Base-by-base conservation (phyloP, 2,113 vertebrate genomes). In the Ornithorhynchus anatinus region DNA sequence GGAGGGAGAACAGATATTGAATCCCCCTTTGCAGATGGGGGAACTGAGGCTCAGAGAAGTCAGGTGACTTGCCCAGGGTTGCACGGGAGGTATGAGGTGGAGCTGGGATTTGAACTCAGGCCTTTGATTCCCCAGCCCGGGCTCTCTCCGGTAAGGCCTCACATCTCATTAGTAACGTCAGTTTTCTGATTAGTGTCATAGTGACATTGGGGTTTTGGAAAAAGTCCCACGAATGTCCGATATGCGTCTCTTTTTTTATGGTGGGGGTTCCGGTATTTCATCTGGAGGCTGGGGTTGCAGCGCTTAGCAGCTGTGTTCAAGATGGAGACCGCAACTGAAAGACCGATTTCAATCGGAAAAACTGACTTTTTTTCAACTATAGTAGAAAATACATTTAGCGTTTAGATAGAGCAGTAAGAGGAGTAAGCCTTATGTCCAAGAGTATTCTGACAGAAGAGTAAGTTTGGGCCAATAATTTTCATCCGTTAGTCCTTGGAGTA, bases 361-460 rank as follows among this genome's bases (percentile, higher is more conserved):
- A 37, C 72, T 44, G 57, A 63, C 80, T 53, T 50, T 77, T 47
- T 5, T 79, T 77, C 78, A 76, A 74, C 59, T 59, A 81, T 4
- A 7, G 48, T 54, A 66, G 31, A 19, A 8, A 38, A 63, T 70
- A 33, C 56, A 15, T 5, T 40, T 12, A 2, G 53, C 15, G 51
- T 20, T 38, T 77, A 32, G 69, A 20, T 54, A 60, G 32, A 8
- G 38, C 15, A 42, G 48, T 66, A 32, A 67, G n/a, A n/a, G n/a
- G n/a, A n/a, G n/a, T n/a, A n/a, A n/a, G 38, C 0, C 10, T 44
- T 38, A 45, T 50, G 35, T 65, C 23, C 16, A 12, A 10, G 69
- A 2, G 0, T 1, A 12, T 0, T 0, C 0, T 0, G 36, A 29
- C 39, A 51, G 57, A 54, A 68, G 4, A 0, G 38, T 20, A 35